Percentiles rank a stretch among this genome's conserved stretches.
These are phyloP conservation scores for Cyclophora punctaria DNA, from an alignment of 2,888 invertebrate species.

Conservation along the genomic window DNA sequence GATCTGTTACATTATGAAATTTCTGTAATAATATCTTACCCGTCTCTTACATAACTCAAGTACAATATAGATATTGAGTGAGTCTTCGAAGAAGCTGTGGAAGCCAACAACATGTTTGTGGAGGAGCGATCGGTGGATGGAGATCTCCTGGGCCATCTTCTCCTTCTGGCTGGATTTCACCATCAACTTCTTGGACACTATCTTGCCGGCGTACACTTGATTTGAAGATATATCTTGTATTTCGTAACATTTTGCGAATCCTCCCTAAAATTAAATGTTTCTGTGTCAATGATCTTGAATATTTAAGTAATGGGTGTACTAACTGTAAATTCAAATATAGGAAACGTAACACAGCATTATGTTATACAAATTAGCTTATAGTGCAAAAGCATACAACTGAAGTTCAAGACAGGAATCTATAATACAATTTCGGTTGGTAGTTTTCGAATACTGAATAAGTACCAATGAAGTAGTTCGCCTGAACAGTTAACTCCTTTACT, in stretches of 20 bases:
- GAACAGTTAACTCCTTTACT: no score
- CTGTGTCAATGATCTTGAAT: no score
- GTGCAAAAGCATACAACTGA: no score
- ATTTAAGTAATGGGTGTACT: no score
- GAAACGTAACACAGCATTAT: no score
- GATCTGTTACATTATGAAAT: not conserved
- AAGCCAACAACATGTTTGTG: conserved; percentile 97
- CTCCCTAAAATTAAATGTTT: conserved; percentile 80
- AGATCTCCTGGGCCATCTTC: conserved; percentile 97
- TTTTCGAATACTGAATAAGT: no score
- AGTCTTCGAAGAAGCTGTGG: conserved; percentile 95
- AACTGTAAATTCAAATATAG: no score
- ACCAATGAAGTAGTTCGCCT: no score
- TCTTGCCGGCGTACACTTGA: conserved; percentile 93
- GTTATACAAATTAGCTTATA: no score
- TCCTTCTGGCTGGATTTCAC: conserved; percentile 96
- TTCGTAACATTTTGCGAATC: conserved; percentile 99
- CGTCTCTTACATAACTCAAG: conserved; percentile 95
- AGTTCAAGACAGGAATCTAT: no score
- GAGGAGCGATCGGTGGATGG: conserved; percentile 90
- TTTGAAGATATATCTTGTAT: conserved; percentile 87
- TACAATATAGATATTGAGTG: conserved; percentile 93
- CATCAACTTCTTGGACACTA: conserved; percentile 95
- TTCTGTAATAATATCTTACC: conserved; percentile 73
- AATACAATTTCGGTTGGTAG: no score